phyloP scores from a whole-genome alignment of 2,888 invertebrate species.

The Bellardia bayeri region DNA sequence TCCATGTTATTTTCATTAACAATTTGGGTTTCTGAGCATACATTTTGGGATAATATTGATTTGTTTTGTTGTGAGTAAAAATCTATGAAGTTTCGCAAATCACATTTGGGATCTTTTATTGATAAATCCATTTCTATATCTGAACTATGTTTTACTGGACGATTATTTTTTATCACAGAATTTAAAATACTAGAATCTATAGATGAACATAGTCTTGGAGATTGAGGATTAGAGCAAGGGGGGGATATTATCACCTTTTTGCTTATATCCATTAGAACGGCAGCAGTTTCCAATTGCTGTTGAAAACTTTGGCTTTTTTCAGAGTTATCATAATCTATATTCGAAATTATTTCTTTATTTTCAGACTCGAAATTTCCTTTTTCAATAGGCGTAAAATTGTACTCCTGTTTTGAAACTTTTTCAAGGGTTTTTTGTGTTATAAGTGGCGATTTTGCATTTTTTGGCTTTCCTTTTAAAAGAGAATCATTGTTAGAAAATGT shows the following conservation, averaged over 20 bases:
- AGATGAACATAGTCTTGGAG: slow-evolving; percentile 79
- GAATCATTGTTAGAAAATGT: slow-evolving; percentile 80
- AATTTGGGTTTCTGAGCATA: slow-evolving; percentile 1
- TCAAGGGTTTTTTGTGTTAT: slow-evolving; percentile 39
- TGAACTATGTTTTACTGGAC: slow-evolving; percentile 79
- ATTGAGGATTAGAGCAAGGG: slow-evolving; percentile 83
- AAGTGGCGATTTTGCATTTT: slow-evolving; percentile 72
- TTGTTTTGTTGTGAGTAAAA: slow-evolving; percentile 83
- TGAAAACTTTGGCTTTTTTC: slow-evolving; percentile 80
- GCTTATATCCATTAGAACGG: slow-evolving; percentile 84
- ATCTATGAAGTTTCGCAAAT: slow-evolving; percentile 81
- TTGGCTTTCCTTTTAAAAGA: slow-evolving; percentile 71
- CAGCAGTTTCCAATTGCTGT: slow-evolving; percentile 84
- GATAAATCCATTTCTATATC: slow-evolving; percentile 79
- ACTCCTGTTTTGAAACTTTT: neutral
- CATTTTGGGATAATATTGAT: slow-evolving; percentile 37
- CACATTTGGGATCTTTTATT: slow-evolving; percentile 78
- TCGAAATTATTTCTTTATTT: neutral
- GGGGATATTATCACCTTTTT: slow-evolving; percentile 84
- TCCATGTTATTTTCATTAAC: slow-evolving; percentile 22
- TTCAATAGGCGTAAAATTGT: neutral
- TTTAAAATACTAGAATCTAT: slow-evolving; percentile 83
- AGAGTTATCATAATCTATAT: slow-evolving; percentile 65
- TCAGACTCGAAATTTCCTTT: neutral
- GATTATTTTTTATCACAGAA: slow-evolving; percentile 84